Base-by-base conservation (phyloP, 2,113 vertebrate genomes). In the Entelurus aequoreus region DNA sequence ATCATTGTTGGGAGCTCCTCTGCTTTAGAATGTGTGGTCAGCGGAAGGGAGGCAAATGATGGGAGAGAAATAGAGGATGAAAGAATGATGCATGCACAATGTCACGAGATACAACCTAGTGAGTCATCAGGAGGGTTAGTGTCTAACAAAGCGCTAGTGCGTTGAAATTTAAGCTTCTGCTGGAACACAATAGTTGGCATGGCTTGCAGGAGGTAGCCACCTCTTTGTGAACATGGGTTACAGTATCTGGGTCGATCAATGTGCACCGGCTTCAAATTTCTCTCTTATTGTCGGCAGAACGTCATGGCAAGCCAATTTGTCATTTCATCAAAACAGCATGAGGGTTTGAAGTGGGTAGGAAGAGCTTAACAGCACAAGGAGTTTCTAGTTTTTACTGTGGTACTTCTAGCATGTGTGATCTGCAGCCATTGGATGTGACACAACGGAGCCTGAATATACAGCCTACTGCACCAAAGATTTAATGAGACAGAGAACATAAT, bases 221-320 rank as follows among this genome's bases (percentile, higher is more conserved):
- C 66, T 77, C 76, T 67, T 84, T 82, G 83, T 86, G 77, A 84
- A 84, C 79, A 77, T 40, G 55, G 77, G 78, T 65, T 75, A 82
- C 74, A 84, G 69, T 84, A 86, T 88, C 69, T 85, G 84, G 83
- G 86, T 85, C 82, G 88, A 83, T 87, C 84, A 87, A 77, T 62
- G 48, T 76, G 63, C 69, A 79, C 66, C 65, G 77, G 83, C 78
- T 62, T 84, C 83, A 83, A 77, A 81, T 77, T 70, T 81, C 74
- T 55, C 77, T 82, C 78, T 75, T 83, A 80, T 84, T 82, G 79
- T 78, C 77, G 37, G 57, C 77, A 19, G 60, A 63, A 62, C 74
- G 82, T 72, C 77, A 86, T 72, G 48, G 63, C 6, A 60, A 66
- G 77, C 54, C 59, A 72, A 80, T 80, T 76, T 71, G 52, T 54